Conservation (phyloP, 2,113 vertebrate species). For the Thamnaconus septentrionalis region DNA sequence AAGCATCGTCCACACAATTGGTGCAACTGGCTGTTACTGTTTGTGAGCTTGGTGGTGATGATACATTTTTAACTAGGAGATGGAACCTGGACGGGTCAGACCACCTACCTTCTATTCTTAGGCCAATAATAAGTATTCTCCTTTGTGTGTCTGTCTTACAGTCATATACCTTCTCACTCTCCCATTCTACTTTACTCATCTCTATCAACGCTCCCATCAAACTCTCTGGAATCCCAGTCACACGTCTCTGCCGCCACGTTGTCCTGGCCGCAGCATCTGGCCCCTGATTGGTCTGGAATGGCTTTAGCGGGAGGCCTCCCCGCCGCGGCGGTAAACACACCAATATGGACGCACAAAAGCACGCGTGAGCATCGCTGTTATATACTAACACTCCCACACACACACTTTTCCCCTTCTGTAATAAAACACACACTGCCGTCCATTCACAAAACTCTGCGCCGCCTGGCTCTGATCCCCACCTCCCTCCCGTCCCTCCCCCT, state of each 20-base stretch:
- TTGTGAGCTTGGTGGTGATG: too few relatives aligned
- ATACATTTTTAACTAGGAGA: too few relatives aligned
- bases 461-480: slow-evolving; percentile 46
- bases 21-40: too few relatives aligned
- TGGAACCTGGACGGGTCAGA: too few relatives aligned
- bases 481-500: slow-evolving; percentile 34
- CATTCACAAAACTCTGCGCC: slow-evolving; percentile 64
- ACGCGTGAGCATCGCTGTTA: slow-evolving; percentile 22
- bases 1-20: too few relatives aligned
- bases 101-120: too few relatives aligned
- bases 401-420: slow-evolving; percentile 33
- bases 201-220: too few relatives aligned
- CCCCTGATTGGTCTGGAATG: slow-evolving; percentile 15
- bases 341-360: slow-evolving; percentile 24
- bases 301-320: slow-evolving; percentile 20
- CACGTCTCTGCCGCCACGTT: slow-evolving; percentile 39
- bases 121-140: too few relatives aligned
- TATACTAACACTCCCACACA: slow-evolving; percentile 4
- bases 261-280: slow-evolving; percentile 31
- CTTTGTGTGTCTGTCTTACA: too few relatives aligned
- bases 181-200: too few relatives aligned
- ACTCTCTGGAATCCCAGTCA: slow-evolving; percentile 27
- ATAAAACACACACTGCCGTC: slow-evolving; percentile 69
- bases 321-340: slow-evolving; percentile 39
- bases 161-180: too few relatives aligned